Percentiles rank a stretch among this genome's conserved stretches.
Evolutionary conservation across 2,797 vertebrate genomes (phyloP).

Genomic region (Danio tinwini): DNA sequence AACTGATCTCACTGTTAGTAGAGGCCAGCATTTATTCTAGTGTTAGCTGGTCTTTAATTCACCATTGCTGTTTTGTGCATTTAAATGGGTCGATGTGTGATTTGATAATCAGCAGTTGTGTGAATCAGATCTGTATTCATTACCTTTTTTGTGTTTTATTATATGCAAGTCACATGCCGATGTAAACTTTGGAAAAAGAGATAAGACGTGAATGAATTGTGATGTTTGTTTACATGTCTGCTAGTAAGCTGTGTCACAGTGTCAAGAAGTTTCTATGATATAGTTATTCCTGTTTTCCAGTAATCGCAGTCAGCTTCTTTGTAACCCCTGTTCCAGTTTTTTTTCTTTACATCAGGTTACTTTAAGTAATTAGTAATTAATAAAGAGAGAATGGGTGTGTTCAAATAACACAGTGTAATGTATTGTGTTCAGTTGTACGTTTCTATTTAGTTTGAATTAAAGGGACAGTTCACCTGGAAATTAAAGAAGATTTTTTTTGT

Average conservation of each 20-base stretch:
- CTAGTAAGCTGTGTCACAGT: too few species aligned
- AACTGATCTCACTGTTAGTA: conserved; percentile 1
- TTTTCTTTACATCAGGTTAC: neutral
- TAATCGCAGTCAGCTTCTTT: conserved; percentile 38
- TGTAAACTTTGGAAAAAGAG: conserved; percentile 12
- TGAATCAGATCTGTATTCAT: neutral
- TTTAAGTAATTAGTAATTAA: neutral
- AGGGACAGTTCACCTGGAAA: too few species aligned
- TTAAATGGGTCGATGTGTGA: neutral
- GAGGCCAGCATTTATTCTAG: conserved; percentile 7
- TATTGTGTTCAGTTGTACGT: too few species aligned
- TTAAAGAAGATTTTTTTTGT: too few species aligned
- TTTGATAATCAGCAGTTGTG: conserved; percentile 1
- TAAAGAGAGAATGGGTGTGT: neutral
- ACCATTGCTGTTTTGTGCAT: conserved; percentile 4
- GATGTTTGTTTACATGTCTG: conserved; percentile 50
- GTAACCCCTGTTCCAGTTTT: neutral
- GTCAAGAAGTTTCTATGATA: conserved; percentile 41
- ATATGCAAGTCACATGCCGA: neutral
- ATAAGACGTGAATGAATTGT: conserved; percentile 19
- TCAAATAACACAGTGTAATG: neutral
- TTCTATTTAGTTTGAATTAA: too few species aligned
- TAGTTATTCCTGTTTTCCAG: conserved; percentile 57
- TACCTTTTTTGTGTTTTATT: neutral
- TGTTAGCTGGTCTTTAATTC: conserved; percentile 10